A percentile compares a stretch with the other conserved stretches of the same genome.
These are phyloP conservation scores for Euplexia lucipara DNA, from an alignment of 2,888 invertebrate genomes.

Conservation along the genomic window DNA sequence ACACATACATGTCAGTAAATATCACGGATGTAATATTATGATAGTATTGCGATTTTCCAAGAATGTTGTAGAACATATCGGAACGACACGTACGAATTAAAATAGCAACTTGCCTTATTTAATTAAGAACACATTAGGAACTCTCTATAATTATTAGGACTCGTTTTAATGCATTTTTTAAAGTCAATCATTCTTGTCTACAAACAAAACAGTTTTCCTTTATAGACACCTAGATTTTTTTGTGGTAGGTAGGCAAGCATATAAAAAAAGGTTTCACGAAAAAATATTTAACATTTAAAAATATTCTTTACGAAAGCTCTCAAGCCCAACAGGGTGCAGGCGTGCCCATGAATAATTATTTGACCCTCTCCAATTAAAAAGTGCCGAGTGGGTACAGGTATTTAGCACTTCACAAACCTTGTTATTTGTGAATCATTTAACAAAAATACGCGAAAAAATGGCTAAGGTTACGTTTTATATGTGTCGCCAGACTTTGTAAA, in stretches of 20 bases:
- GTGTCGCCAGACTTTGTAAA: background rate
- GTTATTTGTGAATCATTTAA: constrained; percentile 65
- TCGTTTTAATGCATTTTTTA: no score
- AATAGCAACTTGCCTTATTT: no score
- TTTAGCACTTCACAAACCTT: constrained; percentile 66
- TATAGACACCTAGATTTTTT: background rate
- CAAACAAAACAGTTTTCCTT: background rate
- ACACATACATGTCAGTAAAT: no score
- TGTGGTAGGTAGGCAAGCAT: constrained; percentile 1
- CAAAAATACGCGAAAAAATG: constrained; percentile 55
- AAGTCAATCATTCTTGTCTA: no score
- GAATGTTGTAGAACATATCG: no score
- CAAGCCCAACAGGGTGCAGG: constrained; percentile 53
- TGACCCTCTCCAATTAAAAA: constrained; percentile 77
- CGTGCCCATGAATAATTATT: constrained; percentile 79
- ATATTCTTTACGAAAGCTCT: constrained; percentile 62
- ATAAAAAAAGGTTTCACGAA: constrained; percentile 38
- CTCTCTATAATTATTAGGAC: no score
- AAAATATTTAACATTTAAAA: constrained; percentile 59
- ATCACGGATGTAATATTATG: no score
- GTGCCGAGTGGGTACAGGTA: constrained; percentile 69
- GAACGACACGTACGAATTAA: no score
- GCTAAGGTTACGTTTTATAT: constrained; percentile 8
- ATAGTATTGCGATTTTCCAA: no score
- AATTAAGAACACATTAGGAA: no score